Evolutionary conservation across 2,113 vertebrate genomes (phyloP).

Genomic region (Eurystomus gularis): DNA sequence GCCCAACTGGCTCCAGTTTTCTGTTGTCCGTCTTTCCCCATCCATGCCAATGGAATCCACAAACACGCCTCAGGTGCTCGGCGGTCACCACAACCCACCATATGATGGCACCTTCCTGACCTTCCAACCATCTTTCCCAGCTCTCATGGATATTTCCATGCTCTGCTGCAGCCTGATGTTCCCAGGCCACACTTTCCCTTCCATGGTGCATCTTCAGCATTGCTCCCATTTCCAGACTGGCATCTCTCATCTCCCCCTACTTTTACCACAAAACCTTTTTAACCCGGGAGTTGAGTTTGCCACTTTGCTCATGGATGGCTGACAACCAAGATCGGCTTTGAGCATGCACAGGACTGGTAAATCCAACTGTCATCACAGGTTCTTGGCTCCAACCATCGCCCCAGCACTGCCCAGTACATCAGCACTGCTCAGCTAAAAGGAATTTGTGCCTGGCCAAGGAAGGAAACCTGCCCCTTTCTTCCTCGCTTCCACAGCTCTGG

Average conservation of each 20-base stretch:
- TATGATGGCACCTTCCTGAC: background rate
- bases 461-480: background rate
- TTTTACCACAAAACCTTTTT: background rate
- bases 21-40: fast-evolving
- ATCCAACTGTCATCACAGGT: background rate
- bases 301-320: background rate
- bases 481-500: background rate
- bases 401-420: background rate
- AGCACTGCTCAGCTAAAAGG: background rate
- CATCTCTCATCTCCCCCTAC: background rate
- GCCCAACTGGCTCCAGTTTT: background rate
- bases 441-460: background rate
- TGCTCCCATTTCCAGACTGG: background rate
- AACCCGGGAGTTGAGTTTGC: background rate
- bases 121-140: background rate
- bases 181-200: background rate
- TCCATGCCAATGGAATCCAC: background rate
- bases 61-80: fast-evolving
- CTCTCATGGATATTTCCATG: too few relatives aligned
- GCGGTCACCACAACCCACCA: background rate
- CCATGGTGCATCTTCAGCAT: background rate
- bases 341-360: fast-evolving
- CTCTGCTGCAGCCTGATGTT: fast-evolving
- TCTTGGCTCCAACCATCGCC: background rate
- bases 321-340: fast-evolving